Conservation (phyloP, 1,140 invertebrate species). For the Chlorops oryzae region DNA sequence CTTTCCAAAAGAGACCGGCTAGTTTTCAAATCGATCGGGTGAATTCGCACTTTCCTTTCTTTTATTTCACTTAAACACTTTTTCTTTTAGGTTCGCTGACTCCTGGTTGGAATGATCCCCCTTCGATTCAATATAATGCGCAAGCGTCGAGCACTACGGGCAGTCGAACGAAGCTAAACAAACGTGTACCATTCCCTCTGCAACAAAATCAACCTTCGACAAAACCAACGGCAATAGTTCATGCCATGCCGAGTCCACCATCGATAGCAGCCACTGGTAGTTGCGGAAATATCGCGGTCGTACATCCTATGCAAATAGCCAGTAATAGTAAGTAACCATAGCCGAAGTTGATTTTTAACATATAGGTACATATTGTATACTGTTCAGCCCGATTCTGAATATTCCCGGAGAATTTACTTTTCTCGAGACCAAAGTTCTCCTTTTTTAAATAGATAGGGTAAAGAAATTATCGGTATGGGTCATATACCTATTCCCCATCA, state of each 20-base stretch:
- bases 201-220: constrained; percentile 6
- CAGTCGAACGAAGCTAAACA: constrained; percentile 36
- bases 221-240: constrained; percentile 13
- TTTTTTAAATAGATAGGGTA: no score
- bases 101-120: constrained; percentile 44
- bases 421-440: no score
- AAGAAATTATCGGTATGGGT: no score
- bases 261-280: not conserved
- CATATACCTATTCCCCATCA: no score
- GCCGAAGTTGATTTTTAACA: not conserved
- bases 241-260: constrained; percentile 8
- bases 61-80: no score
- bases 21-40: constrained; percentile 1
- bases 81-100: constrained; percentile 28
- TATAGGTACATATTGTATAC: no score
- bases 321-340: not conserved
- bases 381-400: no score
- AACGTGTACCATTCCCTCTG: constrained; percentile 37
- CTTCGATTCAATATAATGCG: constrained; percentile 21
- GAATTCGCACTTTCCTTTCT: not conserved
- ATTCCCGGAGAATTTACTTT: no score
- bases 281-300: constrained; percentile 23
- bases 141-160: constrained; percentile 19
- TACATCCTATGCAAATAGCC: constrained; percentile 23
- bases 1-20: not conserved